Evolutionary conservation across 2,888 invertebrate genomes (phyloP), one percentile per base, ranked within the genome.

Genomic region (Drosophila vallismaia): DNA sequence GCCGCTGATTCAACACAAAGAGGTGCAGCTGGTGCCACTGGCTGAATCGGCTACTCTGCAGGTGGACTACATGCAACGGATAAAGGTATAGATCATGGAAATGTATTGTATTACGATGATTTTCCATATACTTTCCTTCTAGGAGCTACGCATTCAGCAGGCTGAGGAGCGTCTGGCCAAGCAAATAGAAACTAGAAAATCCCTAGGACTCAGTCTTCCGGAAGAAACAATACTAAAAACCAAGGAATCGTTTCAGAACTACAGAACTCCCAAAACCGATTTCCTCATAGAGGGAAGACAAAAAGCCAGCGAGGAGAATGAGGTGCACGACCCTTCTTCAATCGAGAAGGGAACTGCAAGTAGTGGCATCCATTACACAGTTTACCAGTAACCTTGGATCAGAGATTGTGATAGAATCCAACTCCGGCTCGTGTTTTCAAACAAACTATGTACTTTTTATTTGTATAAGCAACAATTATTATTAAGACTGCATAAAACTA

Each of bases 1-100:
- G 9, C 91, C 91, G 8, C 79, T 85, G 0, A 89, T 92, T 49
- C 88, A 88, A 40, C 86, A 91, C 70, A 83, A 79, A 8, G 86
- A 79, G 10, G 66, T 85, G 0, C 86, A 91, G 55, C 36, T 91
- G 48, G 71, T 92, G 31, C 74, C 89, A 2, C 59, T 92, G 29
- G 80, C 87, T 3, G 91, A 92, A 74, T 92, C 92, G 0, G 89
- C 91, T 0, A 83, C 86, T 44, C 71, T 92, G 40, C 91, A 92
- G 54, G 56, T 76, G 2, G 79, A 79, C 33, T 91, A 90, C 68
- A 76, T 89, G 69, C 69, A 75, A n/a, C 86, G 82, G 66, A 56
- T 91, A 3, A 91, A 89, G 82, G 91, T 91, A 4, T 1, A 29
- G 8, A 8, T 12, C 0, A 4, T 2, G 5, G 10, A 4, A 12